A percentile compares a stretch with the other conserved stretches of the same genome.
These are phyloP conservation scores for Drosophila tani DNA, from an alignment of 1,140 invertebrate genomes.

Conservation along the genomic window DNA sequence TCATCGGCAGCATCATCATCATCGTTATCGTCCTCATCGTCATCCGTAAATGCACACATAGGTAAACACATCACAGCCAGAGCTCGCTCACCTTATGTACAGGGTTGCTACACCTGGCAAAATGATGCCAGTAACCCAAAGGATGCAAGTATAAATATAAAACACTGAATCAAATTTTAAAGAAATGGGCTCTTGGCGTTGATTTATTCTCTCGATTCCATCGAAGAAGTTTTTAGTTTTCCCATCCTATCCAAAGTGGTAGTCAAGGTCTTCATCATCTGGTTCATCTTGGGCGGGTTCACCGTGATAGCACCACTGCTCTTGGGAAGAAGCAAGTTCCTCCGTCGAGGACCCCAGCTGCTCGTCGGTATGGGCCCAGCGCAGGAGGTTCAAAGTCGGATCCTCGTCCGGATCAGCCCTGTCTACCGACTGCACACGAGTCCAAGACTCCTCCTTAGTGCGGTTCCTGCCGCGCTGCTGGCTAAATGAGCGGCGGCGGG, in stretches of 20 bases:
- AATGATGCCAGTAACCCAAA: not conserved
- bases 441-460: not conserved
- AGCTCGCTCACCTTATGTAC: slow-evolving; percentile 35
- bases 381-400: no score
- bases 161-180: no score
- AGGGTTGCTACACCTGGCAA: slow-evolving; percentile 10
- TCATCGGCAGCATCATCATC: slow-evolving; percentile 5
- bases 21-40: not conserved
- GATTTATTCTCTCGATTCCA: no score
- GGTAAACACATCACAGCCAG: slow-evolving; percentile 51
- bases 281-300: no score
- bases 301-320: no score
- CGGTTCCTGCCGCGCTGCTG: not conserved
- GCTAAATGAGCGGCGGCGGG: not conserved
- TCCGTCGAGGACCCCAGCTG: no score
- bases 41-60: slow-evolving; percentile 36
- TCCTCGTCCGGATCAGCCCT: not conserved
- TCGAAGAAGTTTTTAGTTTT: no score
- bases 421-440: not conserved
- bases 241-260: no score
- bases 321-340: no score
- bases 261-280: no score
- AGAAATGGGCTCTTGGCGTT: not conserved
- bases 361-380: no score
- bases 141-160: no score